Evolutionary conservation across 1,140 invertebrate species (phyloP), one percentile per base, ranked within the genome.

Genomic region (Ephestia elutella): DNA sequence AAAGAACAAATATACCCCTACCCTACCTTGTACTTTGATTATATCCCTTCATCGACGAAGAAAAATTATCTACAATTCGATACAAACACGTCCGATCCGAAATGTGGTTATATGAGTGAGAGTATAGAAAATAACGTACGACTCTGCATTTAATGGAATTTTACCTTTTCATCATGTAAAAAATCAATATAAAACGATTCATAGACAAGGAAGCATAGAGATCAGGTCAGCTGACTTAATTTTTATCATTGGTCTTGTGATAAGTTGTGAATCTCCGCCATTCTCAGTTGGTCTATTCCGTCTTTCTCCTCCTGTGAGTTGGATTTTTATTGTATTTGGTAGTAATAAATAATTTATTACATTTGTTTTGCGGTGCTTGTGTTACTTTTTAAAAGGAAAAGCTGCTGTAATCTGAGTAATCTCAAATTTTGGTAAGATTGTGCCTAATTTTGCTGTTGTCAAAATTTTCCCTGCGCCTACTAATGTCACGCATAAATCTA

Each of bases 171-270:
- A 15, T 7, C 38, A 17, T 38, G 48, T 5, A 63, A 7, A 80
- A 82, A 85, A 85, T 85, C 82, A 83, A 85, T 85, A 62, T 73
- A 64, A 56, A 44, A 61, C 10, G 13, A 19, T 54, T 19, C 68
- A 80, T 78, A 82, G 80, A 83, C 68, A 70, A 70, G 48, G 44
- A 74, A 51, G 63, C 81, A 84, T 81, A 82, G 79, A 86, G 64
- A 64, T 62, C 73, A 76, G 71, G 87, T 88, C 87, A 89, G 87
- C 87, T 89, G 87, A 89, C 87, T 87, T 75, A 70, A 81, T 59
- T 86, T 87, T 87, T 87, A 89, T 88, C 87, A 82, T 79, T 80
- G 82, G 87, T 88, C 87, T 89, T 89, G 87, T 89, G 87, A 89
- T 88, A 87, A 84, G 78, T 87, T 78, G 78, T 78, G 68, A 70